Conservation (phyloP, 2,797 vertebrate species). For the Heliangelus exortis region DNA sequence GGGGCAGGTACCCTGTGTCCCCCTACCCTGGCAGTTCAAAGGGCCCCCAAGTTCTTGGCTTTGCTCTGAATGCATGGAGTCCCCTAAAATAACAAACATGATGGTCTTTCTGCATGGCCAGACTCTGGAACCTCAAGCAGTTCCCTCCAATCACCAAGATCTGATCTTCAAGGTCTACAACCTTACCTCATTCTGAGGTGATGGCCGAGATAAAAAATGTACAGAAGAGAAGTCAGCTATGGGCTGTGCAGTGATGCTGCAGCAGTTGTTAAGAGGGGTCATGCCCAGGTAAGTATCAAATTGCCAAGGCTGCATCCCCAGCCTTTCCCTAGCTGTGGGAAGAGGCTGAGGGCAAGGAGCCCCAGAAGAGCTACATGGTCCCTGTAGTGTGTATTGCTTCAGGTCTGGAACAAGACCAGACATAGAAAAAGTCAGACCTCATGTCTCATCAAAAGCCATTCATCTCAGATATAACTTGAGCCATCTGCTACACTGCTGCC, state of each 20-base stretch:
- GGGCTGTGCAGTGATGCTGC: background rate
- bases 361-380: background rate
- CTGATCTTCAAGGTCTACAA: background rate
- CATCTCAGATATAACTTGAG: background rate
- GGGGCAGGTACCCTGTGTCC: background rate
- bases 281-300: background rate
- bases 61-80: background rate
- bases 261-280: background rate
- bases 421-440: background rate
- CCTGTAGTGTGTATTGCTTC: background rate
- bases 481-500: background rate
- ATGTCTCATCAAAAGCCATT: background rate
- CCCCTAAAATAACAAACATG: background rate
- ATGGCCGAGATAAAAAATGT: background rate
- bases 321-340: background rate
- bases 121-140: background rate
- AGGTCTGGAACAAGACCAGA: background rate
- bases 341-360: background rate
- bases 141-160: rapidly evolving
- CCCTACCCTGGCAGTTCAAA: background rate
- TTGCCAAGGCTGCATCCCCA: background rate
- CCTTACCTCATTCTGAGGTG: background rate
- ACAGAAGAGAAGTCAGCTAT: background rate
- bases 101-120: background rate
- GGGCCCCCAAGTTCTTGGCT: background rate